Percentiles rank a stretch among this genome's conserved stretches.
These are phyloP conservation scores for Temnothorax nylanderi DNA, from an alignment of 1,140 invertebrate species.

Conservation along the genomic window DNA sequence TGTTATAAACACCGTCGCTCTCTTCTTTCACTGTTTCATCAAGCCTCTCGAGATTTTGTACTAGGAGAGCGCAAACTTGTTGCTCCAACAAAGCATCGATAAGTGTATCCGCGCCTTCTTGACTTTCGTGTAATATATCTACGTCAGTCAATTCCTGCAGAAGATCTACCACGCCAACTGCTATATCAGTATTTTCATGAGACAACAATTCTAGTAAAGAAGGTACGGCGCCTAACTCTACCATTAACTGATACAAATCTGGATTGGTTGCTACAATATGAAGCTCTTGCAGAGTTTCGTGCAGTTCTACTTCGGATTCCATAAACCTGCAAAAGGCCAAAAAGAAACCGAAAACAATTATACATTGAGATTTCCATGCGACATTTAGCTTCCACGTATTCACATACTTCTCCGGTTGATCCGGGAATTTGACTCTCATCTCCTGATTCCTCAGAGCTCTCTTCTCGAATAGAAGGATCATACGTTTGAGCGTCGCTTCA, in stretches of 20 bases:
- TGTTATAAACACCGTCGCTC: constrained; percentile 98
- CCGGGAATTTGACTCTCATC: constrained; percentile 99
- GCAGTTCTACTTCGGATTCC: constrained; percentile 99
- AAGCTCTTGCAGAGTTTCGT: constrained; percentile 96
- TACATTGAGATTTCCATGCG: not conserved
- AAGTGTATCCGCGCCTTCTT: constrained; percentile 92
- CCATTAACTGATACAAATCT: constrained; percentile 96
- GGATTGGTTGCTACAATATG: constrained; percentile 98
- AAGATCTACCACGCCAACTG: constrained; percentile 93
- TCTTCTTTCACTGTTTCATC: constrained; percentile 98
- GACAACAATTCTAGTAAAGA: constrained; percentile 96
- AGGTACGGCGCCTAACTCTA: constrained; percentile 95
- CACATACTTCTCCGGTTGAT: constrained; percentile 95
- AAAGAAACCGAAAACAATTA: constrained; percentile 25
- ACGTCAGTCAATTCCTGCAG: constrained; percentile 98
- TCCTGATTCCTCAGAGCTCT: constrained; percentile 97
- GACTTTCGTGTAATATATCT: constrained; percentile 96
- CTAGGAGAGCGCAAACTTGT: constrained; percentile 95
- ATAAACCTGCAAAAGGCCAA: constrained; percentile 91
- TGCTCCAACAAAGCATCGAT: constrained; percentile 94
- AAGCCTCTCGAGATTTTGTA: constrained; percentile 97
- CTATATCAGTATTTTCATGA: constrained; percentile 98
- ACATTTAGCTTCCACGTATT: not conserved
- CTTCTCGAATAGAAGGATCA: constrained; percentile 97
- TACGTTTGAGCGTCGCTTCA: constrained; percentile 94